Evolutionary conservation across 2,888 invertebrate genomes (phyloP), one percentile per base, ranked within the genome.

Genomic region (Chydorus sphaericus): DNA sequence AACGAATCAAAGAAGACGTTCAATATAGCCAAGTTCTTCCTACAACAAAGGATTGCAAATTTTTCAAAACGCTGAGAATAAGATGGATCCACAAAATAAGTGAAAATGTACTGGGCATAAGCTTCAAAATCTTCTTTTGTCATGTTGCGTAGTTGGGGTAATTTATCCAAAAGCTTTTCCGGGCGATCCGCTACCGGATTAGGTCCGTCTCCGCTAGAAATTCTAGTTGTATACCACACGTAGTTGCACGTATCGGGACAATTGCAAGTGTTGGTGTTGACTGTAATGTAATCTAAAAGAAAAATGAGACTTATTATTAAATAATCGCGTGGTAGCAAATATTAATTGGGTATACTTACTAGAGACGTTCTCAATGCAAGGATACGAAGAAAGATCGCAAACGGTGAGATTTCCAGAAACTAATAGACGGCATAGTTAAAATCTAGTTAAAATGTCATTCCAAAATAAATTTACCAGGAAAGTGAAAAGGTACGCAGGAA

Each of bases 401-500:
- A 31, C 30, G 30, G 29, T 18, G 14, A 33, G 16, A 20, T 18
- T 14, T 14, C 18, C 30, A 3, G 50, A 30, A n/a, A 33, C 30
- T 31, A 20, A 3, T 8, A 16, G 14, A 10, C 10, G 2, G 7
- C 49, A 26, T 26, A 31, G 18, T n/a, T 29, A 23, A 14, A 50
- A 50, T 18, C 11, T 3, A 16, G 14, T 16, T 10, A 18, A 30
- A n/a, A 11, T 16, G 3, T 4, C 11, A 18, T 30, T 30, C 11
- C n/a, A 16, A 8, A n/a, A n/a, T n/a, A n/a, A n/a, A 4, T 26
- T 30, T 49, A 7, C 29, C 29, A 20, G 50, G 30, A 11, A 28
- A 57, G 29, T 57, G 55, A 28, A 37, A 57, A 26, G 57, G 57
- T 11, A 57, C 48, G 39, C 57, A 57, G 6, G 39, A 38, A 49